Percentiles rank a stretch among this genome's conserved stretches.
These are phyloP conservation scores for Conus betulinus DNA, from an alignment of 1,140 invertebrate species.

Conservation along the genomic window DNA sequence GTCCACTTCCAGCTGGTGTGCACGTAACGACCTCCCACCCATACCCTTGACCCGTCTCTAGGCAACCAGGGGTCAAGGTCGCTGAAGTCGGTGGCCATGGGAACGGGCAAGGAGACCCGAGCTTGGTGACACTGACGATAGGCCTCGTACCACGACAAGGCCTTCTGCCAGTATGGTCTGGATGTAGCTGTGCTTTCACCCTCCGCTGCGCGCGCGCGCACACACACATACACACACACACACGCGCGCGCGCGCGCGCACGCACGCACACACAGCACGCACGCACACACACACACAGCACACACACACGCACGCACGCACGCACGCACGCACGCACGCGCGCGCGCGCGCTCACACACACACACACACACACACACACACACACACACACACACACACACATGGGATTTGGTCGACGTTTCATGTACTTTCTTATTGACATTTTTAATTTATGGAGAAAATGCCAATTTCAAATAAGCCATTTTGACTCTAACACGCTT, in stretches of 20 bases:
- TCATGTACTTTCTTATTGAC: no score
- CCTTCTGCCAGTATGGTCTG: neutral
- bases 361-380: no score
- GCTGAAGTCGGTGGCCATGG: neutral
- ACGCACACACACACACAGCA: no score
- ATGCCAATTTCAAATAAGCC: no score
- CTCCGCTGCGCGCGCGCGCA: neutral
- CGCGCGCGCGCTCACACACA: no score
- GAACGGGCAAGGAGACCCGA: neutral
- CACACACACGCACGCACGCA: no score
- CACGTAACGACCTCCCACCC: neutral
- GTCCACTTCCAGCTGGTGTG: neutral
- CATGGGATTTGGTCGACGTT: no score
- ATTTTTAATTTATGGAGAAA: no score
- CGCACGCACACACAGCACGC: neutral
- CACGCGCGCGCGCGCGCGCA: neutral
- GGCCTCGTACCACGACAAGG: neutral
- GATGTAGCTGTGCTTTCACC: neutral
- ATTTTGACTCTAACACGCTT: no score
- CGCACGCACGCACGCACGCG: no score
- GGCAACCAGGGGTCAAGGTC: constrained; percentile 5
- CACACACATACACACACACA: neutral
- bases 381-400: no score
- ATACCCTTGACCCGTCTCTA: neutral
- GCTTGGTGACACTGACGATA: neutral